These are phyloP conservation scores for Paramormyrops hopkinsi DNA, from an alignment of 2,797 vertebrate genomes.

Conservation along the genomic window DNA sequence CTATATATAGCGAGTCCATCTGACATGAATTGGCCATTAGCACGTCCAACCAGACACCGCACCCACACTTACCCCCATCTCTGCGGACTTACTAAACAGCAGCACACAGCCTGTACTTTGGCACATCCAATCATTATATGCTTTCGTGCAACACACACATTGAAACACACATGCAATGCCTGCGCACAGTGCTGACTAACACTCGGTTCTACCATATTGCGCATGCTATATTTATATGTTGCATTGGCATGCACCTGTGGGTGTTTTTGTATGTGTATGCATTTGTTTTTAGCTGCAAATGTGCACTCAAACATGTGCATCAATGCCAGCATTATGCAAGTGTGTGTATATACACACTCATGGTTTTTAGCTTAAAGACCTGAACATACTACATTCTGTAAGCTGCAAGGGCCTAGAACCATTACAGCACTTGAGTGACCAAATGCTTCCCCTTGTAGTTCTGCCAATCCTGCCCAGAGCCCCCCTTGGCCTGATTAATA, in stretches of 20 bases:
- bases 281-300: not conserved
- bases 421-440: not conserved
- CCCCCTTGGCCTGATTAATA: not conserved
- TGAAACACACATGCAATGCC: not conserved
- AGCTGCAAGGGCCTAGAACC: not conserved
- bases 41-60: constrained; percentile 13
- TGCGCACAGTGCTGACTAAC: not conserved
- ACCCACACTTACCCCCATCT: not conserved
- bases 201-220: not conserved
- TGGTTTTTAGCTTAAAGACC: not conserved
- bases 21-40: not conserved
- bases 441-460: not conserved
- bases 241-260: not conserved
- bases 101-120: not conserved
- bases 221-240: not conserved
- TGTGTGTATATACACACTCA: not conserved
- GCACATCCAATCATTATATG: not conserved
- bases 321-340: not conserved
- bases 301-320: not conserved
- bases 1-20: not conserved
- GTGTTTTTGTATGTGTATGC: not conserved
- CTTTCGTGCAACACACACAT: not conserved
- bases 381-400: not conserved
- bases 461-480: not conserved
- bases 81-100: not conserved